Evolutionary conservation across 2,888 invertebrate genomes (phyloP).

Genomic region (Lasioglossum malachurum): DNA sequence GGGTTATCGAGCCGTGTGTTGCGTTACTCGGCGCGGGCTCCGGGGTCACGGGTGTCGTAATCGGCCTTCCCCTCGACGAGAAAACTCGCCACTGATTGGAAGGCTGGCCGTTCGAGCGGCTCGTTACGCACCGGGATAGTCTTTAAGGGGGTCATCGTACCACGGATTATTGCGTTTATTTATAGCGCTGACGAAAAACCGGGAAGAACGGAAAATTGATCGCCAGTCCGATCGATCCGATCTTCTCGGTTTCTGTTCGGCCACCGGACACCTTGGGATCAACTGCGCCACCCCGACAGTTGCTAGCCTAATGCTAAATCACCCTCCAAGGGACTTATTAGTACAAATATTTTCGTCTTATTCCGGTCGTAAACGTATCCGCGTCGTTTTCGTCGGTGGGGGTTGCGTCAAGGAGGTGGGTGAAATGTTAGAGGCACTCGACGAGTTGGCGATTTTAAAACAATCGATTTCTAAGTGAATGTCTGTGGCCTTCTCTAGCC

Average conservation of each 20-base stretch:
- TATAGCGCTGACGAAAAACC: slow-evolving; percentile 48
- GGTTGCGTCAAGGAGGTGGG: background rate
- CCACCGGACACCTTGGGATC: background rate
- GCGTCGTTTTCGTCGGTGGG: background rate
- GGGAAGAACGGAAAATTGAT: slow-evolving; percentile 10
- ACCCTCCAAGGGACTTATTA: background rate
- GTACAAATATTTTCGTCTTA: background rate
- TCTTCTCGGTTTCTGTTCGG: background rate
- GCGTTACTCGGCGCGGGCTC: slow-evolving; percentile 16
- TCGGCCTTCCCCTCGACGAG: slow-evolving; percentile 31
- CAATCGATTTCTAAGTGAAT: background rate
- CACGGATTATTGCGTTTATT: slow-evolving; percentile 56
- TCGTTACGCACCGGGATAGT: slow-evolving; percentile 38
- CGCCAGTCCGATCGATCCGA: background rate
- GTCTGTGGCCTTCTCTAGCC: background rate
- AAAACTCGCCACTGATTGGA: slow-evolving; percentile 39
- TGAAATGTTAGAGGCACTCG: background rate
- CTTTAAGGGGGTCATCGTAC: slow-evolving; percentile 32
- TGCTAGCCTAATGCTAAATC: background rate
- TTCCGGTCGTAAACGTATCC: background rate
- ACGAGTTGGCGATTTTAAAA: background rate
- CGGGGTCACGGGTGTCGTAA: slow-evolving; percentile 62
- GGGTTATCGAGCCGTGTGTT: slow-evolving; percentile 47
- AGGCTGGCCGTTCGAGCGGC: slow-evolving; percentile 33
- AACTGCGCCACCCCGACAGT: background rate